A percentile compares a stretch with the other conserved stretches of the same genome.
Evolutionary conservation across 2,888 invertebrate species (phyloP).

Genomic region (Drosophila rellima): DNA sequence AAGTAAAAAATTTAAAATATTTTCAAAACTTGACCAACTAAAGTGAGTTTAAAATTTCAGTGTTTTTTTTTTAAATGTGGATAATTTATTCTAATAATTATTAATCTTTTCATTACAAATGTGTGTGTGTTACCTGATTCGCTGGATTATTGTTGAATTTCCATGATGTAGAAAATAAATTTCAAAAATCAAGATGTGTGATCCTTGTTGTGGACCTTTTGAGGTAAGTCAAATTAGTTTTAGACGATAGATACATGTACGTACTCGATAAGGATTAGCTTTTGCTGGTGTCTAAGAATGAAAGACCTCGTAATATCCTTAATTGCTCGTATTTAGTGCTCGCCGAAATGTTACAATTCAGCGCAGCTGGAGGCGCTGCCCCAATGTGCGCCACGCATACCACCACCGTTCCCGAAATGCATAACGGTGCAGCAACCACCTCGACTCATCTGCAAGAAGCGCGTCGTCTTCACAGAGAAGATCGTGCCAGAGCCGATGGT

Average conservation of each 20-base stretch:
- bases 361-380: slow-evolving; percentile 82
- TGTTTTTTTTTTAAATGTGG: background rate
- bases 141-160: background rate
- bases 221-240: slow-evolving; percentile 73
- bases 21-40: slow-evolving; percentile 41
- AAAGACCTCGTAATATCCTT: background rate
- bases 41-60: slow-evolving; percentile 35
- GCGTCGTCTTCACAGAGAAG: slow-evolving; percentile 83
- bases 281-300: no score
- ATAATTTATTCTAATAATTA: background rate
- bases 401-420: slow-evolving; percentile 82
- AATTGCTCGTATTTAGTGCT: slow-evolving; percentile 62
- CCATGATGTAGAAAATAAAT: slow-evolving; percentile 39
- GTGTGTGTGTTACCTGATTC: background rate
- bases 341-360: slow-evolving; percentile 82
- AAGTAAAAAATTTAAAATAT: slow-evolving; percentile 31
- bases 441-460: slow-evolving; percentile 82
- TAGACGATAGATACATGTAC: background rate
- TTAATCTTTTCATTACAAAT: background rate
- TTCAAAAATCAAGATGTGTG: slow-evolving; percentile 74
- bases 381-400: slow-evolving; percentile 82
- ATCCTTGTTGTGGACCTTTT: slow-evolving; percentile 84
- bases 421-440: slow-evolving; percentile 84
- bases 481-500: slow-evolving; percentile 82
- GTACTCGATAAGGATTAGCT: slow-evolving; percentile 17